A percentile compares a stretch with the other conserved stretches of the same genome.
Conservation (phyloP, 2,797 vertebrate species). For the Onychomys leucogaster region DNA sequence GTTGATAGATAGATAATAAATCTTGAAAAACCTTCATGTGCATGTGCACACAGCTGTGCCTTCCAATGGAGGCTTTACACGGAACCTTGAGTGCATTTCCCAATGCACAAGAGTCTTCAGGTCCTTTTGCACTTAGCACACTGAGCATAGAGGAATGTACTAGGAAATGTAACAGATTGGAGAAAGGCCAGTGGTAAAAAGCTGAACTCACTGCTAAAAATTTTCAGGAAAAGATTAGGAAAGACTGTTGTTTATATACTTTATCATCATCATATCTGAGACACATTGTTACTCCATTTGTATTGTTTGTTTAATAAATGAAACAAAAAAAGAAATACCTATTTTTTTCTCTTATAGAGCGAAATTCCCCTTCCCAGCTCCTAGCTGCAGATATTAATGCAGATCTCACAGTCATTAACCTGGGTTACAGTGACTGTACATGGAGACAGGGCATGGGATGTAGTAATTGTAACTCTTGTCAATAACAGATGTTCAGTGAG, state of each 20-base stretch:
- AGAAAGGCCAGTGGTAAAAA: not conserved
- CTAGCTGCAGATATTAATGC: not conserved
- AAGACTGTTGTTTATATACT: conserved; percentile 42
- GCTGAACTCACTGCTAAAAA: not conserved
- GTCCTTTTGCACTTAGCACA: not conserved
- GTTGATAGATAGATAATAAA: not conserved
- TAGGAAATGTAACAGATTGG: not conserved
- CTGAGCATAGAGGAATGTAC: not conserved
- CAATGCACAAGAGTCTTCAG: not conserved
- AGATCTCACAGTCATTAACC: not conserved
- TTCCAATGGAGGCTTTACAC: not conserved
- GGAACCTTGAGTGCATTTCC: not conserved
- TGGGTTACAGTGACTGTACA: not conserved
- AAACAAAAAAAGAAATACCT: conserved; percentile 46
- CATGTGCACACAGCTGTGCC: not conserved
- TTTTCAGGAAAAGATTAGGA: conserved; percentile 47
- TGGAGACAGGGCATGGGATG: no score
- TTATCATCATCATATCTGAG: conserved; percentile 62
- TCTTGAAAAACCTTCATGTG: not conserved
- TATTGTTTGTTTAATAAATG: conserved; percentile 26
- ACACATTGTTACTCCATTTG: conserved; percentile 38
- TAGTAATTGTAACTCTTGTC: not conserved
- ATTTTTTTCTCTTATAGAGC: not conserved
- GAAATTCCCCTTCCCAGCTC: not conserved
- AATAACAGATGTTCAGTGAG: not conserved